Base-by-base conservation (phyloP, 2,797 vertebrate species). In the Phrynocephalus vlangalii region DNA sequence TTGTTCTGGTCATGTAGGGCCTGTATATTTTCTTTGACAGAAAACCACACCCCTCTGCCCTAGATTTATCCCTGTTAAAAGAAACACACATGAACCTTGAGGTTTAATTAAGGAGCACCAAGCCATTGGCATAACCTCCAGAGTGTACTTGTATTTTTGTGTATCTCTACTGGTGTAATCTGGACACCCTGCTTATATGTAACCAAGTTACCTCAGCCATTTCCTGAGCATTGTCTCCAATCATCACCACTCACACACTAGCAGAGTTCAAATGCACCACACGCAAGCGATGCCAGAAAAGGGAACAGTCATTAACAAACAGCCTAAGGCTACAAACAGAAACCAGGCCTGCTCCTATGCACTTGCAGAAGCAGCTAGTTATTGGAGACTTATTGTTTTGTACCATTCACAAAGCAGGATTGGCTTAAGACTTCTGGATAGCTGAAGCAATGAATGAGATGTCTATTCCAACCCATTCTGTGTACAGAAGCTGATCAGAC, bases 111-210 rank as follows among this genome's bases (percentile, higher is more conserved):
- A 56, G 68, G 48, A 83, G 28, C n/a, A 72, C 15, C 15, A 50
- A 72, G 44, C 7, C 24, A 1, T 50, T 89, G 56, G 83, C 48
- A 68, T 18, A 15, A 52, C 18, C 38, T 28, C 0, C 16, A 15
- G 68, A 52, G 22, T 50, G 66, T 88, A 91, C 89, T 92, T 80
- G 87, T 85, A 87, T 38, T 75, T 85, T 90, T 87, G 71, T 84
- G 26, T 6, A 71, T 26, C 63, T 75, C 79, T 5, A 10, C 48
- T 63, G 86, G 38, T 86, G 76, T 66, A 52, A 88, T 66, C 88
- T 87, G 66, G 91, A 63, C 80, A 84, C 81, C 88, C 82, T 86
- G 79, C 87, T 73, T 67, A 68, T 86, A 76, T 38, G 79, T 83
- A 3, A 20, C 86, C 87, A 89, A 91, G 85, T 80, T 7, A 22